Conservation (phyloP, 1,140 invertebrate genomes). For the Rhagoletis zephyria region DNA sequence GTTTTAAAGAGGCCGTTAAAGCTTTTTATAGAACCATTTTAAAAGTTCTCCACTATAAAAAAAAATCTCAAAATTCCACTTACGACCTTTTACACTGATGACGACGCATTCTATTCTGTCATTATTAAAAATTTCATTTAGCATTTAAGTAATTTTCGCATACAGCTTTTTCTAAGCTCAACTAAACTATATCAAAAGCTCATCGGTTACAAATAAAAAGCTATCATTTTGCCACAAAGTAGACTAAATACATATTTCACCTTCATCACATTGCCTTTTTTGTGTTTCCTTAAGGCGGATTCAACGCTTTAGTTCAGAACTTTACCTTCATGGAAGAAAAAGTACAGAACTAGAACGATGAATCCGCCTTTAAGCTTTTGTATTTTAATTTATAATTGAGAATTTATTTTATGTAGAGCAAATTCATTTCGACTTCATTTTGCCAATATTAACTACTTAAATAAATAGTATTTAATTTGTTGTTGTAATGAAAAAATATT, state of each 20-base stretch:
- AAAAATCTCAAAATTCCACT: too few species aligned
- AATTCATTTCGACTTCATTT: slow-evolving; percentile 44
- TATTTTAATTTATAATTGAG: slow-evolving; percentile 61
- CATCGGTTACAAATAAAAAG: slow-evolving; percentile 57
- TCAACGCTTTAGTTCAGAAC: too few species aligned
- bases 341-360: too few species aligned
- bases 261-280: slow-evolving; percentile 67
- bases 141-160: slow-evolving; percentile 22
- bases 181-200: slow-evolving; percentile 61
- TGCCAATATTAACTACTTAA: slow-evolving; percentile 57
- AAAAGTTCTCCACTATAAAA: too few species aligned
- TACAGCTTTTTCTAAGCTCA: slow-evolving; percentile 62
- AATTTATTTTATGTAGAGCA: slow-evolving; percentile 31
- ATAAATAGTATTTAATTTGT: slow-evolving; percentile 61
- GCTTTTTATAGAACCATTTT: too few species aligned
- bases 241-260: slow-evolving; percentile 20
- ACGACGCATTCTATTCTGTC: not conserved
- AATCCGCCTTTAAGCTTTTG: slow-evolving; percentile 67
- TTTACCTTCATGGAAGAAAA: too few species aligned
- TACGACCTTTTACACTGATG: too few species aligned
- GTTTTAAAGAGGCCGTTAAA: too few species aligned
- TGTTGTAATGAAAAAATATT: slow-evolving; percentile 63
- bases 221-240: slow-evolving; percentile 62
- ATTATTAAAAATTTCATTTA: slow-evolving; percentile 39
- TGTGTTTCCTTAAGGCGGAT: slow-evolving; percentile 60